Conservation (phyloP, 2,888 invertebrate genomes). For the Pilophorus perplexus region DNA sequence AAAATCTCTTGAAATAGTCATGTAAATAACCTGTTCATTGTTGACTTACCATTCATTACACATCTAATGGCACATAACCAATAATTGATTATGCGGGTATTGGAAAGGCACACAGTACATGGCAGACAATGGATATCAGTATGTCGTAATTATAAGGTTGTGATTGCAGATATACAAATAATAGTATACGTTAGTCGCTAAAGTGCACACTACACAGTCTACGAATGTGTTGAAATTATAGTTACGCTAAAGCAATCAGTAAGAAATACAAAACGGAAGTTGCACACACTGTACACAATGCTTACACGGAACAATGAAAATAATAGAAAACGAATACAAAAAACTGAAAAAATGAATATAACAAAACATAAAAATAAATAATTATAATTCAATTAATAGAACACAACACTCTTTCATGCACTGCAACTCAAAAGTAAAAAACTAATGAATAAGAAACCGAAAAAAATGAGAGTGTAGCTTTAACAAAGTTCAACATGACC, state of each 20-base stretch:
- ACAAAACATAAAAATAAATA: background rate
- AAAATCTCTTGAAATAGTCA: no score
- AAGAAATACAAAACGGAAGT: no score
- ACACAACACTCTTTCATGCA: conserved; percentile 41
- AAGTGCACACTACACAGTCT: no score
- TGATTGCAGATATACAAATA: no score
- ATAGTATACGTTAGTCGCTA: no score
- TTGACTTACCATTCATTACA: conserved; percentile 13
- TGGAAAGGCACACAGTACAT: no score
- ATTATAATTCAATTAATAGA: background rate
- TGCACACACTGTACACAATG: conserved; percentile 25
- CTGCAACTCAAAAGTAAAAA: conserved; percentile 41
- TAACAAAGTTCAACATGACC: conserved; percentile 12
- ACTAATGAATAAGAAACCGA: conserved; percentile 34
- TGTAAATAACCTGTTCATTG: no score
- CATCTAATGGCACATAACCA: conserved; percentile 6
- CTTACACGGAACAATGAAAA: conserved; percentile 16
- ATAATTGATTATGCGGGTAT: no score
- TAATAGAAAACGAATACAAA: conserved; percentile 1
- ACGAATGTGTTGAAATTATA: background rate
- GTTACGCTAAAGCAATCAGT: background rate
- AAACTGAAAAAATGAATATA: background rate
- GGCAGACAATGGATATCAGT: no score
- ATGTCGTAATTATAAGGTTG: no score
- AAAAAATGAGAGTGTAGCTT: conserved; percentile 20